A percentile compares a stretch with the other conserved stretches of the same genome.
Evolutionary conservation across 2,797 vertebrate genomes (phyloP).

Genomic region (Spinus olivaceus): DNA sequence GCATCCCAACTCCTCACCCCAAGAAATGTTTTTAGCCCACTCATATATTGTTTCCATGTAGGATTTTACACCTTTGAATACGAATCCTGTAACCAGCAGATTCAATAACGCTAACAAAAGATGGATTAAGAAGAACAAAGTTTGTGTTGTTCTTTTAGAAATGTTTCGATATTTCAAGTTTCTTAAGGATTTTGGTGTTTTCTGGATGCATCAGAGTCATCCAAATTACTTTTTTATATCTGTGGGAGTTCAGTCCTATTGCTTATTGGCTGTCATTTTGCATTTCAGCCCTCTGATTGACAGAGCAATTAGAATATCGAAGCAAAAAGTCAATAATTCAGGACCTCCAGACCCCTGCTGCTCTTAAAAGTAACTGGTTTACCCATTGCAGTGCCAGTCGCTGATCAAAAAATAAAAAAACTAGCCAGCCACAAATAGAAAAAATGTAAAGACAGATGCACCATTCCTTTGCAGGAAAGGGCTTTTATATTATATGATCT

Average conservation of each 20-base stretch:
- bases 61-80: background rate
- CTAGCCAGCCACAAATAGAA: constrained; percentile 88
- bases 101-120: background rate
- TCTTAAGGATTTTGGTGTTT: constrained; percentile 25
- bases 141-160: background rate
- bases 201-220: background rate
- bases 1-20: background rate
- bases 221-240: constrained; percentile 66
- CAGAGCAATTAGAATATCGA: constrained; percentile 83
- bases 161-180: background rate
- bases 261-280: constrained; percentile 87
- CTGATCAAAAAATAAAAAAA: constrained; percentile 88
- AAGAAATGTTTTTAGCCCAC: background rate
- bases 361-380: constrained; percentile 85
- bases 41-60: background rate
- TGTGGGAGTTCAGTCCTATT: constrained; percentile 77
- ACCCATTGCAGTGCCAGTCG: constrained; percentile 82
- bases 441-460: constrained; percentile 83
- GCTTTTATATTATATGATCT: constrained; percentile 75
- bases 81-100: background rate
- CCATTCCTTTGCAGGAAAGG: constrained; percentile 71
- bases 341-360: constrained; percentile 82
- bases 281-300: constrained; percentile 88
- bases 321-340: constrained; percentile 91
- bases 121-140: background rate